phyloP scores from a whole-genome alignment of 2,888 invertebrate genomes.

The Automeris io region DNA sequence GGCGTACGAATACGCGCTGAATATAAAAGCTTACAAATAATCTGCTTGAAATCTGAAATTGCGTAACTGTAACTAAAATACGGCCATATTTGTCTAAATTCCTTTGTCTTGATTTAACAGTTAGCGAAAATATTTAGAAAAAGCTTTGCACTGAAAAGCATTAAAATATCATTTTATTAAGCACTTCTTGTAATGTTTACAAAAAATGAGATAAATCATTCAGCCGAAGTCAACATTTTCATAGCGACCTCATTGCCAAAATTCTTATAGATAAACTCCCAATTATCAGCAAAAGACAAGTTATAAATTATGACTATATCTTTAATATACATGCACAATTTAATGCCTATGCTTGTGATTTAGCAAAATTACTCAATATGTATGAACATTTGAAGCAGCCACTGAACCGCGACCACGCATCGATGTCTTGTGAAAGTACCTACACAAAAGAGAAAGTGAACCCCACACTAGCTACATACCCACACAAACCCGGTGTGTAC shows the following conservation, averaged over 20 bases:
- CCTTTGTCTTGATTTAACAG: constrained; percentile 36
- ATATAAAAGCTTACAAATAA: constrained; percentile 32
- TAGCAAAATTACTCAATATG: constrained; percentile 32
- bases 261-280: no score
- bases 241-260: not conserved
- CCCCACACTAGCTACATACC: constrained; percentile 51
- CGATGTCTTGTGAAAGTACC: constrained; percentile 71
- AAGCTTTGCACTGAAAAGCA: not conserved
- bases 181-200: not conserved
- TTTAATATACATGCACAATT: no score
- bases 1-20: constrained; percentile 43
- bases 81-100: constrained; percentile 44
- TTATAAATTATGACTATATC: no score
- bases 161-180: not conserved
- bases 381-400: constrained; percentile 40
- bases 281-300: no score
- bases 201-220: not conserved
- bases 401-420: constrained; percentile 66
- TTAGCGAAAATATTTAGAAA: not conserved
- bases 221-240: not conserved
- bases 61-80: constrained; percentile 46
- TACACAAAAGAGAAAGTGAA: constrained; percentile 74
- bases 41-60: constrained; percentile 36
- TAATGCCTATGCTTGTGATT: no score
- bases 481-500: constrained; percentile 51